These are phyloP conservation scores for Condylostylus longicornis DNA, from an alignment of 1,140 invertebrate species.

Conservation along the genomic window DNA sequence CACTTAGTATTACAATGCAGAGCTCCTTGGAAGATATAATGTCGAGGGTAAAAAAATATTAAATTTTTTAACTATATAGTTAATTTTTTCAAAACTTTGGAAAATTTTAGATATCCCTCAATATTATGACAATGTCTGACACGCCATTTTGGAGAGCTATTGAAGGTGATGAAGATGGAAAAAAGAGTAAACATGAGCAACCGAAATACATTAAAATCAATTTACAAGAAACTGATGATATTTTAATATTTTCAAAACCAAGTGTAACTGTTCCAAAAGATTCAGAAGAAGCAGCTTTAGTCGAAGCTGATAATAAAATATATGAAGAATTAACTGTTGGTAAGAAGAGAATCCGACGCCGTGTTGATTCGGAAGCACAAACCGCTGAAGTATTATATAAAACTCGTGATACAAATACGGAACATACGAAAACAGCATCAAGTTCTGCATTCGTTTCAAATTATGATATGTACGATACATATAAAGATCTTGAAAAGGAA, in stretches of 20 bases:
- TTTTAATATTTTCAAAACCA: conserved; percentile 45
- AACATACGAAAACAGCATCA: conserved; percentile 37
- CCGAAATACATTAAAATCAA: conserved; percentile 37
- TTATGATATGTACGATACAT: conserved; percentile 59
- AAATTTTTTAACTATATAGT: no score
- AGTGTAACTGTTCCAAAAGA: conserved; percentile 43
- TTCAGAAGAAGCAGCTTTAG: conserved; percentile 36
- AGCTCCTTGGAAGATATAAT: no score
- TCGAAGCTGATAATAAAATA: conserved; percentile 43
- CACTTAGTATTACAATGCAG: no score
- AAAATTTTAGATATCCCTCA: no score
- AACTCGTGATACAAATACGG: conserved; percentile 41
- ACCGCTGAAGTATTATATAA: conserved; percentile 43
- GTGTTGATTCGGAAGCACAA: conserved; percentile 46
- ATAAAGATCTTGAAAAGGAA: conserved; percentile 30
- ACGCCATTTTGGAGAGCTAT: no score
- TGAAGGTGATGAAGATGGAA: no score
- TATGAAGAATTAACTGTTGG: conserved; percentile 48
- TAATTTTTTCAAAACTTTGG: no score
- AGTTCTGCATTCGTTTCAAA: conserved; percentile 46
- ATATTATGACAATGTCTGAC: no score
- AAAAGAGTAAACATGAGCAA: no score
- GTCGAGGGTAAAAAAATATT: no score
- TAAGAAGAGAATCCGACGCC: conserved; percentile 44
- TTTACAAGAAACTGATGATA: conserved; percentile 48